These are phyloP conservation scores for Anser cygnoides DNA, from an alignment of 2,113 vertebrate species.

Conservation along the genomic window DNA sequence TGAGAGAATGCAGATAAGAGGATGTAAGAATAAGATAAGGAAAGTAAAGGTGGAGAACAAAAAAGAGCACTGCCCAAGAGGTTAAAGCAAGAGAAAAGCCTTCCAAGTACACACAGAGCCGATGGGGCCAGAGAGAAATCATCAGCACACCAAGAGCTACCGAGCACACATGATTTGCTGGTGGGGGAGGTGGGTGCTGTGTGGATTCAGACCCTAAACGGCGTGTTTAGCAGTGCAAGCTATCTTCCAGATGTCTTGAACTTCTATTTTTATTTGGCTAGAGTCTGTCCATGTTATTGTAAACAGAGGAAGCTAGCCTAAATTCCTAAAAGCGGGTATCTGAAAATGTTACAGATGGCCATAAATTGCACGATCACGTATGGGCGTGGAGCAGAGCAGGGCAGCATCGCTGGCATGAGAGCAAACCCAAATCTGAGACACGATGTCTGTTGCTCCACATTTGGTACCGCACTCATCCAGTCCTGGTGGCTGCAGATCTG, in stretches of 20 bases:
- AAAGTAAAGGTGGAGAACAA: conserved; percentile 41
- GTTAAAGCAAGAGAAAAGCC: conserved; percentile 3
- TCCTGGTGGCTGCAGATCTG: neutral
- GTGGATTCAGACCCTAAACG: neutral
- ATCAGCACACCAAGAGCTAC: rapidly evolving
- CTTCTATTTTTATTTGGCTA: neutral
- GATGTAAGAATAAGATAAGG: conserved; percentile 47
- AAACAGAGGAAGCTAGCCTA: neutral
- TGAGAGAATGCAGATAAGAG: conserved; percentile 58
- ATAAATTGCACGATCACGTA: rapidly evolving
- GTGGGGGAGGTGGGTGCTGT: neutral
- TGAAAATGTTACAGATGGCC: neutral
- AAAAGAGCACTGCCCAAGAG: conserved; percentile 30
- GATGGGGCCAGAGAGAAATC: neutral
- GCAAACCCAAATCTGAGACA: neutral
- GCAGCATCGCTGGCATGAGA: neutral
- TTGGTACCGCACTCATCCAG: neutral
- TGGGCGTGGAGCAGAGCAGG: neutral
- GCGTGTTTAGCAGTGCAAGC: neutral
- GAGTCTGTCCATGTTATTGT: neutral
- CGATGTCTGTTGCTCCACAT: rapidly evolving
- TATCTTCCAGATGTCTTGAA: neutral
- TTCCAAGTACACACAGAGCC: neutral
- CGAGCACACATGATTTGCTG: neutral
- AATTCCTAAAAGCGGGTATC: neutral